Conservation (phyloP, 2,888 invertebrate genomes). For the Leptopilina drosophilae region DNA sequence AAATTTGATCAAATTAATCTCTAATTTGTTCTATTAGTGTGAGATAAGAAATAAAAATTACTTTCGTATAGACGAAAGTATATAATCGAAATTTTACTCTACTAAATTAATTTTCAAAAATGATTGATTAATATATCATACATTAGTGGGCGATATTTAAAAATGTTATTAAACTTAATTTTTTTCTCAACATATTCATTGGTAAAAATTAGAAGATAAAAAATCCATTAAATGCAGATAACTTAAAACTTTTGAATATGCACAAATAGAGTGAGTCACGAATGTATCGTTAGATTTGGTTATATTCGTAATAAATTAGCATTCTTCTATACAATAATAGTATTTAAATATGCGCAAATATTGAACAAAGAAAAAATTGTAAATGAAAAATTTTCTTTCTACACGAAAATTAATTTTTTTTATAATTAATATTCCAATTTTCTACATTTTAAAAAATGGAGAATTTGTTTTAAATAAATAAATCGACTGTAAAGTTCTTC, state of each 20-base stretch:
- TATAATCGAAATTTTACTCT: background rate
- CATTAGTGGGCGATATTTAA: background rate
- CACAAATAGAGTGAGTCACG: background rate
- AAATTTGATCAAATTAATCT: background rate
- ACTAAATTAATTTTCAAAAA: background rate
- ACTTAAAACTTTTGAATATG: background rate
- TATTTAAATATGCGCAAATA: background rate
- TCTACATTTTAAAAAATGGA: too few species aligned
- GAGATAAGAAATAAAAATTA: background rate
- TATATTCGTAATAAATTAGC: background rate
- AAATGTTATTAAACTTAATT: background rate
- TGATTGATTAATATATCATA: too few species aligned
- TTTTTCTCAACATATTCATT: background rate
- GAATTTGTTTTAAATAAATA: too few species aligned
- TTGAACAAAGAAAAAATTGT: background rate
- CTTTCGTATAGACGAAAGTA: too few species aligned
- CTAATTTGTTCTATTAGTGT: too few species aligned
- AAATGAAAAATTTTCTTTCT: background rate
- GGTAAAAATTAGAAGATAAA: background rate
- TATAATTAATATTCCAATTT: too few species aligned
- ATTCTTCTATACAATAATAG: background rate
- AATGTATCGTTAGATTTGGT: conserved; percentile 7
- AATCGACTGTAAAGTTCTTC: too few species aligned
- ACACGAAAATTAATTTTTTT: background rate
- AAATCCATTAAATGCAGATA: background rate